Percentiles rank a stretch among this genome's conserved stretches.
Evolutionary conservation across 2,888 invertebrate species (phyloP).

Genomic region (Pedicia rivosa): DNA sequence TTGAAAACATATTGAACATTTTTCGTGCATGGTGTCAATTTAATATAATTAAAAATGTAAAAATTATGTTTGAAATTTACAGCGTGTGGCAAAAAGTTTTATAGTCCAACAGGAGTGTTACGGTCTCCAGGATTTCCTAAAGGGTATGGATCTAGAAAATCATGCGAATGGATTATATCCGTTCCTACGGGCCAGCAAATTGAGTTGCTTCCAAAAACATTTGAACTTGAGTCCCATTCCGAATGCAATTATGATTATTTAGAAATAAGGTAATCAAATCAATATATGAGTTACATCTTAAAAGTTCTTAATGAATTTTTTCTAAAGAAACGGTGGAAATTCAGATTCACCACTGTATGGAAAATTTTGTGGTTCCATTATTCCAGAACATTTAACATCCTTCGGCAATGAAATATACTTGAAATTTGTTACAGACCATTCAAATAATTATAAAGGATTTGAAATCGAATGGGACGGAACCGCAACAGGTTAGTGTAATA

Average conservation of each 20-base stretch:
- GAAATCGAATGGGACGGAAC: slow-evolving; percentile 49
- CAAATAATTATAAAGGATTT: slow-evolving; percentile 50
- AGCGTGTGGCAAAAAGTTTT: slow-evolving; percentile 61
- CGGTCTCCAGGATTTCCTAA: slow-evolving; percentile 66
- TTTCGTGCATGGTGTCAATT: too few relatives aligned
- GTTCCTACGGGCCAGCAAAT: slow-evolving; percentile 57
- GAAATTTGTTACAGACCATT: slow-evolving; percentile 58
- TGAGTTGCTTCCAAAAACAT: slow-evolving; percentile 44
- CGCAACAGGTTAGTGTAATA: slow-evolving; percentile 43
- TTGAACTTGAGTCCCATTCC: slow-evolving; percentile 42
- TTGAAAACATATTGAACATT: too few relatives aligned
- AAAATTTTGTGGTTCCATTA: slow-evolving; percentile 66
- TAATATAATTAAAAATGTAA: too few relatives aligned
- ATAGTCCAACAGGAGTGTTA: slow-evolving; percentile 48
- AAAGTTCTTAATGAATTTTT: too few relatives aligned
- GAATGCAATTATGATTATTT: slow-evolving; percentile 49
- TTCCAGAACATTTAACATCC: too few relatives aligned
- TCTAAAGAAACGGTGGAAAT: slow-evolving; percentile 57
- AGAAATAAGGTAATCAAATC: too few relatives aligned
- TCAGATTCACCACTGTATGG: slow-evolving; percentile 59
- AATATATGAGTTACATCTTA: too few relatives aligned
- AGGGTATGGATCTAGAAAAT: slow-evolving; percentile 46
- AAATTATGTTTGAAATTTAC: too few relatives aligned
- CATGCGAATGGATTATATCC: slow-evolving; percentile 70
- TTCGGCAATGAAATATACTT: slow-evolving; percentile 59